These are phyloP conservation scores for Meriones unguiculatus DNA, from an alignment of 2,113 vertebrate species.

Conservation along the genomic window DNA sequence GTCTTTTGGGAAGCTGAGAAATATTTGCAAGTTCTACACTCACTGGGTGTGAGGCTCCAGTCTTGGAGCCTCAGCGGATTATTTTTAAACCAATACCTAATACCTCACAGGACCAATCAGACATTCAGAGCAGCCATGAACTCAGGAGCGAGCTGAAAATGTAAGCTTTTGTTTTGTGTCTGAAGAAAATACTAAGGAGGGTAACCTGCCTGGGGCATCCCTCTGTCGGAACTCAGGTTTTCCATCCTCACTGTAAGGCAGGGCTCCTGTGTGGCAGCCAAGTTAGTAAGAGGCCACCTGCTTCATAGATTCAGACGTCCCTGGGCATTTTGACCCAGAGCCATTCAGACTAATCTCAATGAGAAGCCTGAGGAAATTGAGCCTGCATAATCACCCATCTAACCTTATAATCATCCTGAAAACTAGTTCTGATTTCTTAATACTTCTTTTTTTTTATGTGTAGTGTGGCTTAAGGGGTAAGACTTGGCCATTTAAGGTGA, in stretches of 20 bases:
- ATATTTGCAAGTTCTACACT: neutral
- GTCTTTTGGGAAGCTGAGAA: conserved; percentile 43
- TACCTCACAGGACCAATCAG: neutral
- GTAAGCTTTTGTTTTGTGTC: neutral
- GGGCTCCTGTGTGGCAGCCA: neutral
- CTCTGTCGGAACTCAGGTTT: neutral
- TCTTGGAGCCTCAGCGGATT: neutral
- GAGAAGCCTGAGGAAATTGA: neutral
- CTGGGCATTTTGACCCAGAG: neutral
- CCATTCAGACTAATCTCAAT: neutral
- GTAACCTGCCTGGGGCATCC: neutral
- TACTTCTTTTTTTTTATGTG: neutral
- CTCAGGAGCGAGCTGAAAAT: neutral
- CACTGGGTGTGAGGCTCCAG: neutral
- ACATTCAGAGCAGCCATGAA: neutral
- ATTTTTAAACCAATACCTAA: neutral
- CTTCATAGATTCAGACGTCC: accelerated
- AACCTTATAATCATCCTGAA: conserved; percentile 35
- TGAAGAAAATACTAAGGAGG: neutral
- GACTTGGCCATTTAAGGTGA: neutral
- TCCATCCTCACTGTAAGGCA: neutral
- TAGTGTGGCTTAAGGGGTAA: neutral
- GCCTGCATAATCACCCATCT: neutral
- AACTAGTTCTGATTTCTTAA: neutral
- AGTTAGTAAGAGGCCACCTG: neutral